Percentiles rank a stretch among this genome's conserved stretches.
phyloP scores from a whole-genome alignment of 2,113 vertebrate genomes.

The Macheiramphus alcinus region DNA sequence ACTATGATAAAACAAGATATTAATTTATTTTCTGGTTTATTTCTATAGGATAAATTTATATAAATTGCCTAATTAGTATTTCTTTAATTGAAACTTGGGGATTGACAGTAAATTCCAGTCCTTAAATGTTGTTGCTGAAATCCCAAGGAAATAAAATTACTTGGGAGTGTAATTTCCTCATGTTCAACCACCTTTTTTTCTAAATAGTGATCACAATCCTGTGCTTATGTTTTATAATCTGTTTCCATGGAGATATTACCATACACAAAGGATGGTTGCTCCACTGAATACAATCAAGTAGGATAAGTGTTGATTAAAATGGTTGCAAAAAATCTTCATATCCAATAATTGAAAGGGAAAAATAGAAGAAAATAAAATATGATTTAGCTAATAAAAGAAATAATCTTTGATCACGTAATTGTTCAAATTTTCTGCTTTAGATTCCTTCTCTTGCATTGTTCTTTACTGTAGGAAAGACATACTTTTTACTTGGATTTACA shows the following conservation, averaged over 20 bases:
- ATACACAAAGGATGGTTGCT: slow-evolving; percentile 21
- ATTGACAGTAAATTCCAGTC: background rate
- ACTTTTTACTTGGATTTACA: background rate
- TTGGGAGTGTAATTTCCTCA: background rate
- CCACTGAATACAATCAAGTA: slow-evolving; percentile 21
- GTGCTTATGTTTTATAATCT: slow-evolving; percentile 63
- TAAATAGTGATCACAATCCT: slow-evolving; percentile 58
- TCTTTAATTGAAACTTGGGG: background rate
- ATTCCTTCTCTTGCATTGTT: background rate
- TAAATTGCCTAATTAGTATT: background rate
- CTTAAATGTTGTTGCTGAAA: background rate
- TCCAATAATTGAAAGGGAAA: slow-evolving; percentile 10
- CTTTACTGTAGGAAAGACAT: background rate
- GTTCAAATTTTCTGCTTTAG: background rate
- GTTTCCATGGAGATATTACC: slow-evolving; percentile 67
- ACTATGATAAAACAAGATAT: background rate
- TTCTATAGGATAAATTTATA: background rate
- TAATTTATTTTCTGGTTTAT: background rate
- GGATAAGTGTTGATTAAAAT: slow-evolving; percentile 54
- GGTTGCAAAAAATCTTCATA: slow-evolving; percentile 4
- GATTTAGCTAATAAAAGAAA: background rate
- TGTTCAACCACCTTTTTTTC: slow-evolving; percentile 30
- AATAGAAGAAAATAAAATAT: slow-evolving; percentile 1
- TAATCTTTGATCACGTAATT: background rate
- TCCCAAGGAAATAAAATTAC: slow-evolving; percentile 6